Base-by-base conservation (phyloP, 2,888 invertebrate species). In the Tanypteryx hageni region DNA sequence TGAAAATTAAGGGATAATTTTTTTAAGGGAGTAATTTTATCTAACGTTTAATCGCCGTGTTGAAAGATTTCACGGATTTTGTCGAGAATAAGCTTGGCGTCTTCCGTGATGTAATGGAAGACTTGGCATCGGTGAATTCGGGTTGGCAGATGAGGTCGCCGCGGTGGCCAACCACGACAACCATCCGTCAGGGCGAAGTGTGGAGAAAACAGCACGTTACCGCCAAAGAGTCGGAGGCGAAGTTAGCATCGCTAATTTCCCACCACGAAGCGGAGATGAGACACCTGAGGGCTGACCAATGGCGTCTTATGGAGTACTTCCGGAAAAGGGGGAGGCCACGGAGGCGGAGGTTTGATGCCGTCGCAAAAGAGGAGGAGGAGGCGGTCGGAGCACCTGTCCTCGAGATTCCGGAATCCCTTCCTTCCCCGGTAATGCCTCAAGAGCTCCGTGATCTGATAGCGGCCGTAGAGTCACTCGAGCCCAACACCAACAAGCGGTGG, bases 171-270 rank as follows among this genome's bases (percentile, higher is more conserved):
- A n/a, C 7, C 9, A 44, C 44, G 31, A 64, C 27, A 5, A 16
- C 59, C 61, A 16, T 44, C n/a, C 89, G 56, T 18, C 31, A 44
- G 44, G 89, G 27, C 13, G 59, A 86, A 86, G 59, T 56, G 31
- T 68, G 89, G 89, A 89, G 89, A 31, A 89, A 64, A 58, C 89
- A 89, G 31, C 64, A 18, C 9, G 61, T 64, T 44, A 59, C 64
- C 44, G 89, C 64, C n/a, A 89, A 44, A 44, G 89, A 86, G 59
- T 86, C 16, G 14, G 59, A 59, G 27, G 16, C 56, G 18, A 89
- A 61, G 27, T 31, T 64, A 10, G 44, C 31, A 8, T 64, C 56
- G 10, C 10, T 89, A 13, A 61, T 61, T 31, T 64, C 61, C 31
- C 64, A 44, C 10, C 44, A 89, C 13, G 89, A 68, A 44, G 14